These are phyloP conservation scores for Nyctibius grandis DNA, from an alignment of 2,797 vertebrate species.

Conservation along the genomic window DNA sequence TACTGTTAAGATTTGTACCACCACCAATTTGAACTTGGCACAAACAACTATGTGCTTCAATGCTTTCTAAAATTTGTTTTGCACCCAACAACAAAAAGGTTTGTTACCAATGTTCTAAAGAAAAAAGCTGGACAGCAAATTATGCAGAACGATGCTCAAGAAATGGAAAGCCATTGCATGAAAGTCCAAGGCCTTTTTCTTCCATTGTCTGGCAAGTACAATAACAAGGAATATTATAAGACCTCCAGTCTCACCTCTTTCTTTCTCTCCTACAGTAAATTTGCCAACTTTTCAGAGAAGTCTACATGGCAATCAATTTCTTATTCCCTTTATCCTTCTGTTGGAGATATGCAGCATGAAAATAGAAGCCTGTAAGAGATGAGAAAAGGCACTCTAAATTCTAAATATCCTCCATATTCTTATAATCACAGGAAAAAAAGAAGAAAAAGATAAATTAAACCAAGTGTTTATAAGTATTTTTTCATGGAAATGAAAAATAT, in stretches of 20 bases:
- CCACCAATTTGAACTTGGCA: background rate
- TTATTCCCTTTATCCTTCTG: background rate
- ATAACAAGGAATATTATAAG: background rate
- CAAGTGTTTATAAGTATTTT: background rate
- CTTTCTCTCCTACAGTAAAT: background rate
- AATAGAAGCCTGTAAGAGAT: background rate
- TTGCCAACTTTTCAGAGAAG: background rate
- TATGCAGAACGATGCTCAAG: background rate
- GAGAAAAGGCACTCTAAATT: background rate
- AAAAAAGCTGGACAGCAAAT: background rate
- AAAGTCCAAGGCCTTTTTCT: background rate
- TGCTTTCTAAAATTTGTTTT: background rate
- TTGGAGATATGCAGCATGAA: background rate
- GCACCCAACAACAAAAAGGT: background rate
- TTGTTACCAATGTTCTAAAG: background rate
- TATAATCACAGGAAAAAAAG: background rate
- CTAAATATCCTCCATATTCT: background rate
- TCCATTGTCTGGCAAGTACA: background rate
- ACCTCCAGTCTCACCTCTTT: background rate
- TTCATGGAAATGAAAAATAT: background rate
- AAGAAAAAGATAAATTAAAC: background rate
- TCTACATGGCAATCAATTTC: background rate
- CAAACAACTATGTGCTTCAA: background rate
- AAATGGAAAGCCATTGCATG: background rate
- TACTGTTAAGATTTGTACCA: background rate